Base-by-base conservation (phyloP, 2,888 invertebrate species). In the Lottia gigantea region DNA sequence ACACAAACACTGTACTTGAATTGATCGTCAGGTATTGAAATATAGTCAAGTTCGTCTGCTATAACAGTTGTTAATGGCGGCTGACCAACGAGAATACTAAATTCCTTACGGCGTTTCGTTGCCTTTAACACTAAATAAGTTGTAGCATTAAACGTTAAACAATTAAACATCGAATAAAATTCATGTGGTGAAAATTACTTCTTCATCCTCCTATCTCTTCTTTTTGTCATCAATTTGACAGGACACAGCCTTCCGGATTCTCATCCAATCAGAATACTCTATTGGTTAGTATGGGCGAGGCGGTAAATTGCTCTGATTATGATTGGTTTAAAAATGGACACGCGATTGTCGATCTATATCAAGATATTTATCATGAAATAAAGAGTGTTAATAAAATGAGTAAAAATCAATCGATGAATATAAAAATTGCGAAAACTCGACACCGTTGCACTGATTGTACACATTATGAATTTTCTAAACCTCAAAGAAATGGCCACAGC, bases 121-220 rank as follows among this genome's bases (percentile, higher is more conserved):
- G 23, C n/a, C 55, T 55, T 55, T 55, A 55, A 55, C 55, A 55
- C 55, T 23, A 23, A 19, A 55, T 23, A 19, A n/a, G 23, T 55
- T 23, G 55, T 55, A 23, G 23, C 23, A 11, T 19, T 23, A 55
- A 55, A 15, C 55, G 55, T 55, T 55, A 55, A 55, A 55, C 55
- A 55, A 55, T 55, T 23, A 55, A 55, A 55, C 55, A 23, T 14
- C 19, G 23, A 55, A 55, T 55, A 55, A 55, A 55, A 55, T 23
- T 23, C 55, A 55, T 55, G 55, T 55, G 19, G 55, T 55, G 55
- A 23, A 55, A 55, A 55, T 55, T 55, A 55, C 55, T 23, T 55
- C 55, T 55, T 23, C 23, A 23, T 23, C 55, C 19, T 11, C 55
- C 55, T 55, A 55, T 23, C 12, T 55, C 55, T 55, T 23, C 19